Base-by-base conservation (phyloP, 2,113 vertebrate species). In the Engraulis encrasicolus region DNA sequence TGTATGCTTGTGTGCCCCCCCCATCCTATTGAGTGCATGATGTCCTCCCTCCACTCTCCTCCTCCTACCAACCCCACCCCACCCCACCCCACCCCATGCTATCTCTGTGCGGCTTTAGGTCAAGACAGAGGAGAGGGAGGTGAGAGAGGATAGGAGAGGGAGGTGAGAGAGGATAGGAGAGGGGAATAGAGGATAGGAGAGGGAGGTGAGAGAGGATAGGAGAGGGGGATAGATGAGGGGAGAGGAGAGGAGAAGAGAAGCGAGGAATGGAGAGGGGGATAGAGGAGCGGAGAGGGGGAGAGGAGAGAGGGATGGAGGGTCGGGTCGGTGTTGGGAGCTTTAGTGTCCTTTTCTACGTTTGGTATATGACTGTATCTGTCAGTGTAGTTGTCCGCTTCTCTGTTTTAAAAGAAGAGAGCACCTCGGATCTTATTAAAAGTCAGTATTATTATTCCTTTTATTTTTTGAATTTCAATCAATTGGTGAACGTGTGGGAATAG, bases 371-470 rank as follows among this genome's bases (percentile, higher is more conserved):
- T n/a, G n/a, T n/a, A 27, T 77, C 58, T 81, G 77, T 82, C 50
- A 88, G 85, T 88, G 88, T 92, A 92, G 93, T 92, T 90, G 91
- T 92, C 86, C 90, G 93, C 92, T 94, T 93, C 89, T 94, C 79
- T 90, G 91, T 92, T 92, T 87, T 88, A 83, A 88, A 91, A 90
- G 91, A 93, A 90, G 86, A 92, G 90, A 89, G 82, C 18, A 31
- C 77, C 83, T 85, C 86, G 81, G 81, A 92, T 79, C 61, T 85
- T 89, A 89, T 90, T 82, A 84, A 90, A 74, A 92, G 91, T 94
- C 93, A 94, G 94, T 95, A 93, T 95, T 95, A 92, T 92, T 91
- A 94, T 92, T 89, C 11, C 83, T 84, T 91, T 87, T 79, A 86
- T 83, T 58, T 79, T 50, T 19, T 17, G 14, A 7, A 36, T 37